Evolutionary conservation across 2,888 invertebrate genomes (phyloP), one percentile per base, ranked within the genome.

Genomic region (Stenolophus ochropezus): DNA sequence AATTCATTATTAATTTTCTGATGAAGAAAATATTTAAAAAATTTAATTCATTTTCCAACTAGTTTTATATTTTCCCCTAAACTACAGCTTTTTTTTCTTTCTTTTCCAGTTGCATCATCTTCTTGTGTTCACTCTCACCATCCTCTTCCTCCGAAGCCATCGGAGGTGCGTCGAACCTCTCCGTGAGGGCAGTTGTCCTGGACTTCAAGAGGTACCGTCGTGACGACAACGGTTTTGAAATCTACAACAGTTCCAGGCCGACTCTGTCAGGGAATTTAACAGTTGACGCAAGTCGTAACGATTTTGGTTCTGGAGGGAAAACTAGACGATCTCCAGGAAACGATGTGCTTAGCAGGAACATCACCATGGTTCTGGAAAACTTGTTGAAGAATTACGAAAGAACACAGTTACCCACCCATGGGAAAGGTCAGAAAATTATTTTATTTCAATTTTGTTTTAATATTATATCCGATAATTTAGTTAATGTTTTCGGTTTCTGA

Each of bases 331-430:
- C 92, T 81, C 89, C 90, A 0, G 91, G 93, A 23, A 94, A 93
- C 84, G 95, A 95, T 85, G 92, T 93, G 33, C 92, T 96, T 11
- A 96, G 96, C 79, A 94, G 93, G 86, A 97, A 97, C 87, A 97
- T 97, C 84, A 96, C 96, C 0, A 92, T 94, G 87, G 94, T 97
- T 2, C 90, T 97, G 84, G 97, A 97, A 87, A 96, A 96, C 87
- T 91, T 97, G 49, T 91, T 97, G 85, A 96, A 96, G 90, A 95
- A 96, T 89, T 97, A 97, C 87, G 97, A 97, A 88, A 96, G 95
- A 87, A 96, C 96, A 21, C 96, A 96, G 87, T 90, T 96, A 83
- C 97, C 97, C 3, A 96, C 96, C n/a, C 96, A 96, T 87, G 96
- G 95, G 56, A 93, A 94, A 92, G 96, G 96, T 96, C 69, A n/a